Percentiles rank a stretch among this genome's conserved stretches.
Evolutionary conservation across 2,113 vertebrate species (phyloP).

Genomic region (Lophius piscatorius): DNA sequence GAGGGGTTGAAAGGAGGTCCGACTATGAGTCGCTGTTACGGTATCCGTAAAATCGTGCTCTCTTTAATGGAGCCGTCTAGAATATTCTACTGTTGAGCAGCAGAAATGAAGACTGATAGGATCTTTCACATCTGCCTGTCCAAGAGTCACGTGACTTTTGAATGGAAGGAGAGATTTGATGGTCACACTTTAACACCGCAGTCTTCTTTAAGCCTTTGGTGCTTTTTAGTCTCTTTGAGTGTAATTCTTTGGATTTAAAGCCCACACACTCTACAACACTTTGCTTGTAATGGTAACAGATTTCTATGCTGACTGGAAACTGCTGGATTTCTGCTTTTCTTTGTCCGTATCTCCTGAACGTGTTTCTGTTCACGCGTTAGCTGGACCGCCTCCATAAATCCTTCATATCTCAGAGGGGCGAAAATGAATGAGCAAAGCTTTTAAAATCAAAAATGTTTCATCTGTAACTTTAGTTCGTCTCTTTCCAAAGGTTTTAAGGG

Average conservation of each 20-base stretch:
- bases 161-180: background rate
- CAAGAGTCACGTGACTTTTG: too few species aligned
- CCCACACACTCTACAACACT: background rate
- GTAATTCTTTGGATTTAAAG: background rate
- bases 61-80: background rate
- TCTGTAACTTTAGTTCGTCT: too few species aligned
- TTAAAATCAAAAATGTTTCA: background rate
- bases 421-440: background rate
- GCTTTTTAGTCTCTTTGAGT: background rate
- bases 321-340: too few species aligned
- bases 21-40: conserved; percentile 11
- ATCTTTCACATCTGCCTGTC: background rate
- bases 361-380: too few species aligned
- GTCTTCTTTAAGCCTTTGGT: too few species aligned
- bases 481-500: background rate
- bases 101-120: background rate
- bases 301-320: background rate
- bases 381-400: too few species aligned
- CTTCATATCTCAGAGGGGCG: too few species aligned
- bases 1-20: conserved; percentile 21
- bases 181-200: background rate
- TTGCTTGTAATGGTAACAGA: background rate
- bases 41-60: too few species aligned
- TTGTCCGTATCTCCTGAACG: too few species aligned
- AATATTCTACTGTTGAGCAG: background rate